Evolutionary conservation across 2,797 vertebrate genomes (phyloP).

Genomic region (Aplochiton taeniatus): DNA sequence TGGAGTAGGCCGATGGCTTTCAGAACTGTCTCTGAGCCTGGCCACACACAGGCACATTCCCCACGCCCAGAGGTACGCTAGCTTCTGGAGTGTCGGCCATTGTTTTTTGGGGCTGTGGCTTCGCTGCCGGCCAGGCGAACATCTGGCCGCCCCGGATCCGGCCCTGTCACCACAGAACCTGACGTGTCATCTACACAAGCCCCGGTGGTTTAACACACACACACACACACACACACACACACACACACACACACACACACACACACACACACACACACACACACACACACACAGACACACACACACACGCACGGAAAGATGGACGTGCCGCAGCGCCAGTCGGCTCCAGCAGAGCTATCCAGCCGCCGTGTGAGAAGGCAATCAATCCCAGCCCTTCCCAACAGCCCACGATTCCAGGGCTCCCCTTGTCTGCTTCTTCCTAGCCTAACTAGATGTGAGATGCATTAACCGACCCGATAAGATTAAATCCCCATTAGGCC

Average conservation of each 20-base stretch:
- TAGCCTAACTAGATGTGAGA: conserved; percentile 39
- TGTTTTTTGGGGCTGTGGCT: conserved; percentile 32
- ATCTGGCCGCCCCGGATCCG: conserved; percentile 50
- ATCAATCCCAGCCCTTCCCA: conserved; percentile 58
- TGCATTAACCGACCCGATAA: conserved; percentile 35
- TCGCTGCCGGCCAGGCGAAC: conserved; percentile 48
- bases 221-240: too few species aligned
- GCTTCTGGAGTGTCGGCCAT: too few species aligned
- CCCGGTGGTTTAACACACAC: conserved; percentile 15
- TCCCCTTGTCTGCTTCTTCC: conserved; percentile 40
- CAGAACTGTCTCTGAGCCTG: neutral
- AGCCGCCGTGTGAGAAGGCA: conserved; percentile 41
- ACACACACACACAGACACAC: too few species aligned
- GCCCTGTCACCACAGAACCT: conserved; percentile 30
- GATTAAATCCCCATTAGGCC: conserved; percentile 48
- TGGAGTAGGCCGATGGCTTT: conserved; percentile 50
- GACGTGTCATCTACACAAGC: conserved; percentile 56
- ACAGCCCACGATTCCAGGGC: conserved; percentile 52
- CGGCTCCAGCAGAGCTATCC: conserved; percentile 48
- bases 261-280: too few species aligned
- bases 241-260: too few species aligned
- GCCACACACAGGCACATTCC: conserved; percentile 38
- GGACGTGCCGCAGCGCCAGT: conserved; percentile 46
- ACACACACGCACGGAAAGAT: too few species aligned
- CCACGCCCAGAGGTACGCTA: conserved; percentile 30